These are phyloP conservation scores for Argyra leucocephala DNA, from an alignment of 2,888 invertebrate genomes.

Conservation along the genomic window DNA sequence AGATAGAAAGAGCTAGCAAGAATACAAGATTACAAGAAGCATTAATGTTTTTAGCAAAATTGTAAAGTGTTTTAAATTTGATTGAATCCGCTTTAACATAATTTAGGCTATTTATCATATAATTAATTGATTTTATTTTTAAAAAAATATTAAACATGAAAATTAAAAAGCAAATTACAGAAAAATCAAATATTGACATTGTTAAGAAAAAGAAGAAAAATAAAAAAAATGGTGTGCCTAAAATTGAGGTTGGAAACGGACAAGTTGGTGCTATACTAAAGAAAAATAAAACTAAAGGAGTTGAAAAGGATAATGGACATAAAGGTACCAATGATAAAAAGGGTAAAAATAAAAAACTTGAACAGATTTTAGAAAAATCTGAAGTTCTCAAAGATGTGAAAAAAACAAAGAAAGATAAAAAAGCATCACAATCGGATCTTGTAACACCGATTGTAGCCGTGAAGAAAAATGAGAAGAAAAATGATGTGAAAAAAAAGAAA, in stretches of 20 bases:
- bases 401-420: not conserved
- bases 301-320: not conserved
- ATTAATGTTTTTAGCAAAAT: too few species aligned
- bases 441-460: not conserved
- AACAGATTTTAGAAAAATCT: not conserved
- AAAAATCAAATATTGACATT: not conserved
- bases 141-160: not conserved
- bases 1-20: too few species aligned
- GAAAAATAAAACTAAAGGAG: not conserved
- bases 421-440: not conserved
- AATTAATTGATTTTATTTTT: too few species aligned
- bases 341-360: not conserved
- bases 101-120: too few species aligned
- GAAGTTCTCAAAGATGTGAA: not conserved
- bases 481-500: not conserved
- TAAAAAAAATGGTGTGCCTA: not conserved
- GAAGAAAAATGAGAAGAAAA: too few species aligned
- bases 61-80: too few species aligned
- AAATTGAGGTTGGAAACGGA: not conserved
- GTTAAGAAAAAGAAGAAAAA: not conserved
- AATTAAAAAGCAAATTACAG: not conserved
- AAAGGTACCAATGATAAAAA: not conserved
- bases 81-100: too few species aligned
- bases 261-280: not conserved
- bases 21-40: too few species aligned